Base-by-base conservation (phyloP, 2,797 vertebrate species). In the Taenioides sp. region DNA sequence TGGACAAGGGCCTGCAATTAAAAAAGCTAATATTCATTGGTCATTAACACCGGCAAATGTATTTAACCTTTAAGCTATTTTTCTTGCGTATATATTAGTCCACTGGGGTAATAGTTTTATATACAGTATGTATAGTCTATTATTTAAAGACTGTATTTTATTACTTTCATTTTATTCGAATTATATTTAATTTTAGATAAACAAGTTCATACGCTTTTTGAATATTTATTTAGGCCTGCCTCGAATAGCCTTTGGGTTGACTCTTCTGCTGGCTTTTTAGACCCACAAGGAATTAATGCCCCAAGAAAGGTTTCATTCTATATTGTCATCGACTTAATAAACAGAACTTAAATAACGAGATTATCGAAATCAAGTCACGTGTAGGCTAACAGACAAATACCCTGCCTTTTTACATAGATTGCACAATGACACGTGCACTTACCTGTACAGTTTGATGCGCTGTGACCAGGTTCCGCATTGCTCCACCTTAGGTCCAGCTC, bases 401-500 rank as follows among this genome's bases (percentile, higher is more conserved):
- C 10, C 40, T 47, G 43, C 1, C n/a, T n/a, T 10, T 55, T 23
- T 11, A 55, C n/a, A 23, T 1, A 16, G n/a, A 22, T 18, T 52
- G 1, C 57, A 28, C 57, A 12, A 0, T 23, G 7, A 57, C 25
- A 17, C 7, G 23, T 25, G 47, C 27, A 20, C 49, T 20, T 80
- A 93, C 92, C 92, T 84, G 89, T 20, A 37, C 93, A 70, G 40
- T 91, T 86, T 52, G 86, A 79, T 57, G 72, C 84, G 58, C 81
- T 80, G 7, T 85, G 82, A 58, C 86, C 79, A 3, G 93, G 80
- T 28, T 94, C 93, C 18, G 82, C 0, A 17, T 91, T 75, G 58
- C 89, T 92, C 88, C 95, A 94, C 70, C 91, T 86, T 74, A 92
- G 78, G 73, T 92, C 92, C 75, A 91, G 75, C 67, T 92, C 92